Base-by-base conservation (phyloP, 64 coral and sea anemone genomes). In the Anthopleura sola region DNA sequence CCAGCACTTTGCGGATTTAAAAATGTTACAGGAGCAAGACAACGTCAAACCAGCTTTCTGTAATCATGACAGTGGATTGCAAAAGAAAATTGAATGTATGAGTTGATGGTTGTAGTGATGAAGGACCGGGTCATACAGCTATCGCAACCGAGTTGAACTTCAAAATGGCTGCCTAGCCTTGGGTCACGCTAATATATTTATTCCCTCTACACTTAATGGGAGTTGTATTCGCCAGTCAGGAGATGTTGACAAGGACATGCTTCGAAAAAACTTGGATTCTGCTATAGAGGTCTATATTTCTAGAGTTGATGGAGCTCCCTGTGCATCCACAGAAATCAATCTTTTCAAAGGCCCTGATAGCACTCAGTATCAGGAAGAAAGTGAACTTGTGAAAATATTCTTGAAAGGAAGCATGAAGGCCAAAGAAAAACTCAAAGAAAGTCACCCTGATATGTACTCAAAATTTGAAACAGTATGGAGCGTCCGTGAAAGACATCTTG, bases 161-260 rank as follows among this genome's bases (percentile, higher is more conserved):
- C 88, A 90, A 51, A 94, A 94, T 87, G 92, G 92, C 18, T 94
- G 92, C 26, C 76, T 90, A 36, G 60, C 91, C 19, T 55, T 89
- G 55, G 91, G 55, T 20, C 92, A 94, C 49, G 60, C 84, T 7
- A 87, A 90, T 44, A 16, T 90, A 23, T 94, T 87, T 75, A 90
- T 90, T 78, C 88, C 88, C n/a, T 94, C 92, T 10, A 94, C 84
- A 8, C 78, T 94, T 18, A 68, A 90, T 68, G 64, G 92, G 20
- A 87, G 84, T 16, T 90, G 88, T 57, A 33, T 9, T n/a, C 33
- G 49, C 49, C 4, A 32, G 11, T 78, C 75, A 50, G 55, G 44
- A 20, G n/a, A n/a, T n/a, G 68, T 94, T 5, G 56, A 87, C 28
- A 11, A 90, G 18, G 60, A 83, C 16, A 55, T 78, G 16, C 78